Conservation (phyloP, 2,113 vertebrate species). For the Theropithecus gelada region DNA sequence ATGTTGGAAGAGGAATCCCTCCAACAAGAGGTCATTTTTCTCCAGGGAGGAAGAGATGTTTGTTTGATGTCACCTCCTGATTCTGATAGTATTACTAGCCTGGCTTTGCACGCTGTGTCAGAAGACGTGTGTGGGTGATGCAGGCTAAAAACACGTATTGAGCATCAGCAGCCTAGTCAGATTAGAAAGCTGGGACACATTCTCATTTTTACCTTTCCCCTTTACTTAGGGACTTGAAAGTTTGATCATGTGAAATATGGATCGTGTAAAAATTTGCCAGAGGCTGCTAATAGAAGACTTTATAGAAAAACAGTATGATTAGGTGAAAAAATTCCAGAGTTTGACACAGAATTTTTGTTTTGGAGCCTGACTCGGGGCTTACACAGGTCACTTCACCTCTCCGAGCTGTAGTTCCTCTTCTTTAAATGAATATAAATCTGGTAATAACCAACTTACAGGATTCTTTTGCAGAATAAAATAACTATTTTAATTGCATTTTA, state of each 20-base stretch:
- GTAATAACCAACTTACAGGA: background rate
- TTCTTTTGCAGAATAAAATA: too few species aligned
- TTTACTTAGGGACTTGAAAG: background rate
- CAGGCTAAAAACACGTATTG: accelerated
- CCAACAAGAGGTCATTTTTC: background rate
- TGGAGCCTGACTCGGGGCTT: background rate
- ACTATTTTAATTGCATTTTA: too few species aligned
- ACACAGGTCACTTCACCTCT: background rate
- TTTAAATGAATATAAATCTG: background rate
- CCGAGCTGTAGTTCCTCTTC: background rate
- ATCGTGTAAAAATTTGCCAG: background rate
- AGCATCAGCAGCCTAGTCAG: background rate
- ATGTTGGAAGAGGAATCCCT: background rate
- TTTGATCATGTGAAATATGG: background rate
- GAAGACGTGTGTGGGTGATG: background rate
- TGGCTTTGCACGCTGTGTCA: background rate
- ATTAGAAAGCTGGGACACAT: background rate
- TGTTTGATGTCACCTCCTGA: background rate
- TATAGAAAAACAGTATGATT: background rate
- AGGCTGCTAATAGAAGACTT: background rate
- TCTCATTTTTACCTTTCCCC: background rate
- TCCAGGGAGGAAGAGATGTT: background rate
- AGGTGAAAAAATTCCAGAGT: background rate
- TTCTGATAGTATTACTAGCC: background rate
- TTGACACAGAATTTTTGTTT: background rate